phyloP scores from a whole-genome alignment of 2,113 vertebrate species.

The Lagopus leucura region DNA sequence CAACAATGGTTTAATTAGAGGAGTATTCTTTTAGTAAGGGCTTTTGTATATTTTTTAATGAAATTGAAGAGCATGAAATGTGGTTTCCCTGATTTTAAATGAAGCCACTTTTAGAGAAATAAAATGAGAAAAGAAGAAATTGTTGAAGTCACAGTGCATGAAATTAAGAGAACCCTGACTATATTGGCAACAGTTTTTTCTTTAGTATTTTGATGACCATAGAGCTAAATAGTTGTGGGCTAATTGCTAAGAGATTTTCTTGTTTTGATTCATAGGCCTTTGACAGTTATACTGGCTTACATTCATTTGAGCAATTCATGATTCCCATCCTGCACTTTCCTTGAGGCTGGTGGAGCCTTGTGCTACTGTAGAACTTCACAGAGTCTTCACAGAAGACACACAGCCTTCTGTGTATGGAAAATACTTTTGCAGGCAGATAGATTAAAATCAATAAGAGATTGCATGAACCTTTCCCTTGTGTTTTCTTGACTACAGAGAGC shows the following conservation, averaged over 20 bases:
- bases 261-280: constrained; percentile 32
- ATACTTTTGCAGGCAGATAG: background rate
- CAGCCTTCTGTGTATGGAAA: background rate
- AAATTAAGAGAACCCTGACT: constrained; percentile 81
- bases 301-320: constrained; percentile 16
- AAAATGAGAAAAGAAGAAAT: constrained; percentile 83
- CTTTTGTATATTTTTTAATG: constrained; percentile 83
- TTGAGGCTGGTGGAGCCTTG: background rate
- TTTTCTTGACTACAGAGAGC: background rate
- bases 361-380: background rate
- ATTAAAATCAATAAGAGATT: background rate
- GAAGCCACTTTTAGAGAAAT: constrained; percentile 81
- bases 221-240: constrained; percentile 37
- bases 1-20: constrained; percentile 80
- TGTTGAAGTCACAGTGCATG: constrained; percentile 84
- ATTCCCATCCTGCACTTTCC: background rate
- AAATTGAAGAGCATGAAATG: constrained; percentile 86
- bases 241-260: constrained; percentile 42
- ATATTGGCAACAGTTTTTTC: constrained; percentile 62
- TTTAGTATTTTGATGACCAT: constrained; percentile 66
- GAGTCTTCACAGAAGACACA: background rate
- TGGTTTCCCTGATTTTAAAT: constrained; percentile 82
- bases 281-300: constrained; percentile 26
- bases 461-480: background rate
- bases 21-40: constrained; percentile 70